Evolutionary conservation across 1,140 invertebrate genomes (phyloP).

Genomic region (Lepidurus couesii): DNA sequence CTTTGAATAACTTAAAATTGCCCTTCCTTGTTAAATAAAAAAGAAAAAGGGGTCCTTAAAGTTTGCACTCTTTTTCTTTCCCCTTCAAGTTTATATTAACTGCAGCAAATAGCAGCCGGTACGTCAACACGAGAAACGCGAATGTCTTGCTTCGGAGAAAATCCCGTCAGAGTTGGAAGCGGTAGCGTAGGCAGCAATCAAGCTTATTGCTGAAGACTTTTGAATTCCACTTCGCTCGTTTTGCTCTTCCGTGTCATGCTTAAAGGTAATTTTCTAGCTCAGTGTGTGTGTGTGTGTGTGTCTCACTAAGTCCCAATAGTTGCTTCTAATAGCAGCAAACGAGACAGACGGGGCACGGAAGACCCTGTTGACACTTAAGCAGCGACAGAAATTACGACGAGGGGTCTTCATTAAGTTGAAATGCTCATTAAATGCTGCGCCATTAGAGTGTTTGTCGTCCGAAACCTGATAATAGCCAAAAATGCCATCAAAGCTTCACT

Average conservation of each 20-base stretch:
- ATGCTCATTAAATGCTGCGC: slow-evolving; percentile 10
- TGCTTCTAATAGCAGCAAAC: background rate
- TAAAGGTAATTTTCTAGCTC: background rate
- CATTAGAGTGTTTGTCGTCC: slow-evolving; percentile 11
- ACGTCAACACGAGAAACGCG: background rate
- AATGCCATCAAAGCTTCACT: background rate
- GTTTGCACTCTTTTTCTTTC: background rate
- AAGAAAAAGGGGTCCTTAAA: no score
- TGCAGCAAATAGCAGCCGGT: background rate
- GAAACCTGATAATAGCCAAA: background rate
- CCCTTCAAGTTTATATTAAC: background rate
- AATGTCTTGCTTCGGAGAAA: no score
- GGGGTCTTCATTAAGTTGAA: background rate
- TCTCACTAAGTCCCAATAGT: background rate
- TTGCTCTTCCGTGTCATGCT: background rate
- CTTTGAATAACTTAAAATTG: no score
- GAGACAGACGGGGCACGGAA: background rate
- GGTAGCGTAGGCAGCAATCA: background rate
- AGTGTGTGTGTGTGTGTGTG: background rate
- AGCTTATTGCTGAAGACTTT: background rate
- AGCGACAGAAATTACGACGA: background rate
- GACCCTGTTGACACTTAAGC: background rate
- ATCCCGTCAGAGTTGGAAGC: background rate
- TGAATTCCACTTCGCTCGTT: background rate
- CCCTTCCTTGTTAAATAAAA: no score